Percentiles rank a stretch among this genome's conserved stretches.
These are phyloP conservation scores for Uropetala carovei DNA, from an alignment of 2,888 invertebrate genomes.

Conservation along the genomic window DNA sequence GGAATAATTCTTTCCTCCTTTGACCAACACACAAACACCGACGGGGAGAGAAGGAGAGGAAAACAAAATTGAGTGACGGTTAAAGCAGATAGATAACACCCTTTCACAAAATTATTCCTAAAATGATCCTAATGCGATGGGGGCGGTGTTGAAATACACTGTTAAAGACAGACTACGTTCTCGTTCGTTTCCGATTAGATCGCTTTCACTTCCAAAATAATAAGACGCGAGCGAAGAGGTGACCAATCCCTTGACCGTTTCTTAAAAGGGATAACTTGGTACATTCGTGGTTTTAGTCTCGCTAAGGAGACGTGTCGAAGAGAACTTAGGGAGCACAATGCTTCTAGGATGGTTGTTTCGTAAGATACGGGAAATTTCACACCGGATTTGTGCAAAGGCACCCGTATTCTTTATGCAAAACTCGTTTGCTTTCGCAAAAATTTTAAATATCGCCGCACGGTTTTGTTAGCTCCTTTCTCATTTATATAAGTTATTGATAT, in stretches of 20 bases:
- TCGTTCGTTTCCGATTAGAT: background rate
- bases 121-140: background rate
- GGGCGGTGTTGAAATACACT: background rate
- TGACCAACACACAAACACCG: constrained; percentile 11
- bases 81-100: background rate
- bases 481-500: no score
- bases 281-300: no score
- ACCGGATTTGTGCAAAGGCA: no score
- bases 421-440: no score
- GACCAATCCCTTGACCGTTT: background rate
- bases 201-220: background rate
- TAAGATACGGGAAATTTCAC: no score
- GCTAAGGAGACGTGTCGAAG: no score
- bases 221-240: background rate
- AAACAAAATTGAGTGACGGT: background rate
- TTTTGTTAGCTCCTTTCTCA: no score
- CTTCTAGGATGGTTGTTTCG: no score
- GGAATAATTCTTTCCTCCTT: background rate
- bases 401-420: no score
- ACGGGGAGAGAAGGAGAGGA: background rate
- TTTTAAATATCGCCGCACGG: no score
- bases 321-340: no score
- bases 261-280: no score
- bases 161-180: background rate
- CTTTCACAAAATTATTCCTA: background rate